A percentile compares a stretch with the other conserved stretches of the same genome.
These are phyloP conservation scores for Atlantisia rogersi DNA, from an alignment of 2,113 vertebrate species.

Conservation along the genomic window DNA sequence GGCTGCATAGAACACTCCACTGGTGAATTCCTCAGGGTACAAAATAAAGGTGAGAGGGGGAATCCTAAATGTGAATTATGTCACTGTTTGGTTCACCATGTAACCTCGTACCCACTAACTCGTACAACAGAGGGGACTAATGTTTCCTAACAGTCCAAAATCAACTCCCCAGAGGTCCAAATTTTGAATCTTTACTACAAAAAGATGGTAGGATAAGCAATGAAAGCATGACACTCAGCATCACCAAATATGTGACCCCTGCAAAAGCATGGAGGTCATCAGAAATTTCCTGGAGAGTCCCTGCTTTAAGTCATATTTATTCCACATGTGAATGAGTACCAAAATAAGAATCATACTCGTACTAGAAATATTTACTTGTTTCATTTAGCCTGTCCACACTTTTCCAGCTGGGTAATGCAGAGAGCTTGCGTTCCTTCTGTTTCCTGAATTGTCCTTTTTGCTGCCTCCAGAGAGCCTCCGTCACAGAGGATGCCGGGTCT, in stretches of 20 bases:
- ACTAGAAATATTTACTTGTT: constrained; percentile 81
- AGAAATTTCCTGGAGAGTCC: neutral
- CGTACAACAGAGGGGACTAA: neutral
- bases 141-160: neutral
- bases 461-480: constrained; percentile 43
- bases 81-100: neutral
- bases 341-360: constrained; percentile 9
- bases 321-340: neutral
- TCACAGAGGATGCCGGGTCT: constrained; percentile 46
- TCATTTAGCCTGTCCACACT: constrained; percentile 87
- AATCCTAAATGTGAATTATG: neutral
- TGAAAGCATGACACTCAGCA: neutral
- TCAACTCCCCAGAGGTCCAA: neutral
- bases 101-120: neutral
- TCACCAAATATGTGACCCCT: neutral
- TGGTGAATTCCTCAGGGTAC: neutral
- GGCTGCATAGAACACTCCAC: neutral
- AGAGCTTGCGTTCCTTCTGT: constrained; percentile 76
- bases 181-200: neutral
- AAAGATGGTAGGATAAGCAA: neutral
- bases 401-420: constrained; percentile 85
- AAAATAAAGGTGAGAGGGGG: neutral
- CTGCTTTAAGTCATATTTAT: neutral
- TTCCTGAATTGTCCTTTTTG: constrained; percentile 72
- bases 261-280: neutral